Percentiles rank a stretch among this genome's conserved stretches.
phyloP scores from a whole-genome alignment of 2,888 invertebrate species.

The Caenorhabditis uteleia region DNA sequence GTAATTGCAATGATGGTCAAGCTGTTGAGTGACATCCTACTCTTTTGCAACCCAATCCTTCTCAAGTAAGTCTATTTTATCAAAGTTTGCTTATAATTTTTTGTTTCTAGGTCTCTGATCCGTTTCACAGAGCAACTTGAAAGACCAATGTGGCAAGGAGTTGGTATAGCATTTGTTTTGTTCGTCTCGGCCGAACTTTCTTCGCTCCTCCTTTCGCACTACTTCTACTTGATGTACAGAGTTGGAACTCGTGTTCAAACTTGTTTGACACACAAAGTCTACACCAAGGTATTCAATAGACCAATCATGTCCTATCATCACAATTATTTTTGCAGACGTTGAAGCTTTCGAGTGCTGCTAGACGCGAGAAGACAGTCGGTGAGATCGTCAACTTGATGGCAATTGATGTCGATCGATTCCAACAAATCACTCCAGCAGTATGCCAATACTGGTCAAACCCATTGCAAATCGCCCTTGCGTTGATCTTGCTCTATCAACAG shows the following conservation, averaged over 20 bases:
- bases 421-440: conserved; percentile 69
- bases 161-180: conserved; percentile 61
- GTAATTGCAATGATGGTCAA: conserved; percentile 63
- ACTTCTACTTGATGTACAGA: conserved; percentile 67
- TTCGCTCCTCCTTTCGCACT: conserved; percentile 65
- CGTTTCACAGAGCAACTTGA: conserved; percentile 59
- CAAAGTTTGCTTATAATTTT: too few species aligned
- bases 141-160: conserved; percentile 66
- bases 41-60: conserved; percentile 63
- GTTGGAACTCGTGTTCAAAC: conserved; percentile 67
- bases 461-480: conserved; percentile 52
- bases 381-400: conserved; percentile 75
- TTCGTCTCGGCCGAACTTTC: conserved; percentile 62
- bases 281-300: conserved; percentile 68
- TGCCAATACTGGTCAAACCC: conserved; percentile 69
- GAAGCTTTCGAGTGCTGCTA: conserved; percentile 71
- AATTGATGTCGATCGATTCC: conserved; percentile 72
- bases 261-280: conserved; percentile 65
- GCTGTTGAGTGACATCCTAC: conserved; percentile 58
- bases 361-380: conserved; percentile 73
- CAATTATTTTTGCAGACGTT: conserved; percentile 65
- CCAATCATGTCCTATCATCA: not conserved
- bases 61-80: too few species aligned
- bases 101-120: too few species aligned
- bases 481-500: conserved; percentile 71